Base-by-base conservation (phyloP, 2,888 invertebrate species). In the Synanthedon tipuliformis region DNA sequence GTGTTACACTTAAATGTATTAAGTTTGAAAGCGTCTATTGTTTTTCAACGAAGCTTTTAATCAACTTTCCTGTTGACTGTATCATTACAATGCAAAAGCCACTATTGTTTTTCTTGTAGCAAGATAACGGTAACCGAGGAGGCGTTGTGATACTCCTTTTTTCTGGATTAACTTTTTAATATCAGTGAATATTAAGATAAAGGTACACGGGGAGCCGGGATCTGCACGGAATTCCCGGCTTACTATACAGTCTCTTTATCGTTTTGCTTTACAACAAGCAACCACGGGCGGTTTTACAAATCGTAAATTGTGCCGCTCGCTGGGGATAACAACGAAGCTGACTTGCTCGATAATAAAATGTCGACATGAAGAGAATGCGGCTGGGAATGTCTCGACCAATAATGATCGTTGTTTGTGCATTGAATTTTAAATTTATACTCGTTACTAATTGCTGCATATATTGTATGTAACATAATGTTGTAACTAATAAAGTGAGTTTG, bases 341-440 rank as follows among this genome's bases (percentile, higher is more conserved):
- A 81, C 76, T 86, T 72, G 68, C 71, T 71, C 71, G 78, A 85
- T 82, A 79, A 78, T 88, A 88, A 85, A 88, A 82, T 78, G 77
- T 78, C 81, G 79, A 83, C 82, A 80, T 79, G 76, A 79, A 84
- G 75, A 78, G 72, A 75, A 78, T 77, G 75, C 71, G 70, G 68
- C 61, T 65, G 59, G 63, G 68, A 69, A 66, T 67, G 66, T 66
- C 67, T 64, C 62, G 62, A 64, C 59, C 64, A 69, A 72, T 75
- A 74, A 77, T 74, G 71, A 72, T 66, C 65, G 59, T 67, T 68
- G 72, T 69, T 23, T 50, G n/a, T 45, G 10, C 10, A 34, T 7
- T 34, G 27, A 7, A 34, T 34, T 34, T 34, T 34, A 34, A 34
- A 27, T 27, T 27, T 27, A 27, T 7, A 7, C 0, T 0, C 27